Base-by-base conservation (phyloP, 1,140 invertebrate species). In the Papilio dardanus region DNA sequence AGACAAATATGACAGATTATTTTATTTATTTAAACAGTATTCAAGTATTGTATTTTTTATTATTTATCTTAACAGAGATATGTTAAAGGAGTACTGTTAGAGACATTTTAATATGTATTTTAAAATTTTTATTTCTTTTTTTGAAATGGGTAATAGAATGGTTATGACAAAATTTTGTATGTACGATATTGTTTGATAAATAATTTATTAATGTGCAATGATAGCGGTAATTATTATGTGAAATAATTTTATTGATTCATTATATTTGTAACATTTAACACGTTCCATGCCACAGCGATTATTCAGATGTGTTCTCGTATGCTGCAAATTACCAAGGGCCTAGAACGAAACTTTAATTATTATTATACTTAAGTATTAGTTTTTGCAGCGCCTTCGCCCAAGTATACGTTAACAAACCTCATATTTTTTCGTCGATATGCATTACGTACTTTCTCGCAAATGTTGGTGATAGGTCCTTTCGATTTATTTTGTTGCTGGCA, bases 211-310 rank as follows among this genome's bases (percentile, higher is more conserved):
- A 28, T 62, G 12, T 14, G 24, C 10, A 62, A 62, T 28, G 50
- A 24, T 24, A 54, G 19, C 14, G 54, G 0, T 8, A 24, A 21
- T 62, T 28, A 14, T 62, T 30, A 30, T 28, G 21, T 54, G 16
- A 46, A 46, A n/a, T 21, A 24, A 54, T 54, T 24, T 28, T 62
- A 50, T 50, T 21, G 10, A 50, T 50, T 6, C 21, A 24, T 21
- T 58, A 10, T 62, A 62, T 62, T 58, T 28, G 7, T 54, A 54
- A 7, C n/a, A 46, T n/a, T 46, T 46, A 46, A 46, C n/a, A 46
- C 42, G 42, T 19, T 46, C n/a, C n/a, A 4, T 46, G 42, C 42
- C 42, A 46, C 42, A 19, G 0, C n/a, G 16, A 19, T 46, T 46
- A 10, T 37, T 37, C 8, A 37, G 12, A 37, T 46, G 16, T 16